Evolutionary conservation across 2,113 vertebrate genomes (phyloP), one percentile per base, ranked within the genome.

Genomic region (Ursus arctos): DNA sequence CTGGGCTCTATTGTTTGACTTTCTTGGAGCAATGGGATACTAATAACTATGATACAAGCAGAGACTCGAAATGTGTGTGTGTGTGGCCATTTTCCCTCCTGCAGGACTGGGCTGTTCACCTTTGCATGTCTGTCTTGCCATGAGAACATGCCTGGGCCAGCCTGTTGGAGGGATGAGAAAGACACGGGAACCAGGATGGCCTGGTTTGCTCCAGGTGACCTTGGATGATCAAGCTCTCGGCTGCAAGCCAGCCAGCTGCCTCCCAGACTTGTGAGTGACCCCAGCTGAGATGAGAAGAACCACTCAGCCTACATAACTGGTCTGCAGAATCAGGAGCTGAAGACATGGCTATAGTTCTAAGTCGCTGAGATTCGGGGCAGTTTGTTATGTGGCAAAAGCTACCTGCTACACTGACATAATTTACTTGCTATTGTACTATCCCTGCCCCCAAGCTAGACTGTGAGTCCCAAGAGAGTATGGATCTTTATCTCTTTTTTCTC

Each of bases 381-480:
- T 71, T 95, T 76, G 61, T 71, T 91, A 93, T 13, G 2, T 6
- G 84, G 92, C 65, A 84, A 55, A 76, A 76, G 33, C 87, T 94
- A 53, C 67, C 79, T 16, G 43, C 53, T 85, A 49, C 22, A 82
- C 15, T 65, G 69, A 77, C 2, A 76, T 19, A 43, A 28, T 57
- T 84, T 76, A 63, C 7, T 61, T 88, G 53, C 55, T 53, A 36
- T 36, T 31, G n/a, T 31, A 33, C 7, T 72, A 1, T 76, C 8
- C 26, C 22, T 7, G 8, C 74, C 24, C 33, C 14, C 28, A 9
- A 59, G 28, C 3, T 71, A 92, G 26, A 65, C 53, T 24, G 4
- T 61, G n/a, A 93, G 31, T 11, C 16, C 31, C 85, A 65, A 63
- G 33, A 71, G 11, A 31, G 59, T 18, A 69, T 21, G 15, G 33